phyloP scores from a whole-genome alignment of 2,797 vertebrate genomes.

The Poeciliopsis turneri region DNA sequence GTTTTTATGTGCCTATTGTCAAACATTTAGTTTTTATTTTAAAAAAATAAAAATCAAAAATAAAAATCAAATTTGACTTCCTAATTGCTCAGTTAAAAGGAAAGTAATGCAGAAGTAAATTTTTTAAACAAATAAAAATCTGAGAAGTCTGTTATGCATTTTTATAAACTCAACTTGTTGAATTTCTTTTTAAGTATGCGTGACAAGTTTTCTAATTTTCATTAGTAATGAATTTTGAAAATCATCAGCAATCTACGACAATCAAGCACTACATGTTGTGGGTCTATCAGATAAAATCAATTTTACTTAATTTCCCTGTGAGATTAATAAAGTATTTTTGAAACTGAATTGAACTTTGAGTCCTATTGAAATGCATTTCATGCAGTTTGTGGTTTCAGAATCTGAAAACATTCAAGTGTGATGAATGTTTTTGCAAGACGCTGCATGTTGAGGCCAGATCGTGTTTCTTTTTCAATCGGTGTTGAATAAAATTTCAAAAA shows the following conservation, averaged over 20 bases:
- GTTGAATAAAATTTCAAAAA: background rate
- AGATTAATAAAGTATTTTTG: too few species aligned
- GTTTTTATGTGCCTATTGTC: background rate
- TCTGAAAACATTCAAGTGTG: background rate
- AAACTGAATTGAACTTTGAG: too few species aligned
- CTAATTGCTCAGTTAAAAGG: background rate
- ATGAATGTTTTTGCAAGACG: background rate
- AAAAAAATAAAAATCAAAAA: too few species aligned
- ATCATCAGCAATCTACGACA: background rate
- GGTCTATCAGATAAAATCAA: background rate
- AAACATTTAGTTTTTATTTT: background rate
- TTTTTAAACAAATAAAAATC: background rate
- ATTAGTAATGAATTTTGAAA: background rate
- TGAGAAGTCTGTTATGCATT: background rate
- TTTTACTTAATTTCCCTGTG: too few species aligned
- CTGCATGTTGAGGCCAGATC: background rate
- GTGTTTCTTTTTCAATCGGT: background rate
- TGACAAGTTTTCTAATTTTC: background rate
- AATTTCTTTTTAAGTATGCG: background rate
- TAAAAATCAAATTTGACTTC: background rate
- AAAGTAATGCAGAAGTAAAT: background rate
- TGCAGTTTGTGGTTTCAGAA: background rate
- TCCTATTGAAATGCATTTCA: background rate
- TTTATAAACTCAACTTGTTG: background rate
- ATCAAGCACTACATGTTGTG: background rate